These are phyloP conservation scores for Coccyzus lansbergi DNA, from an alignment of 2,797 vertebrate species.

Conservation along the genomic window DNA sequence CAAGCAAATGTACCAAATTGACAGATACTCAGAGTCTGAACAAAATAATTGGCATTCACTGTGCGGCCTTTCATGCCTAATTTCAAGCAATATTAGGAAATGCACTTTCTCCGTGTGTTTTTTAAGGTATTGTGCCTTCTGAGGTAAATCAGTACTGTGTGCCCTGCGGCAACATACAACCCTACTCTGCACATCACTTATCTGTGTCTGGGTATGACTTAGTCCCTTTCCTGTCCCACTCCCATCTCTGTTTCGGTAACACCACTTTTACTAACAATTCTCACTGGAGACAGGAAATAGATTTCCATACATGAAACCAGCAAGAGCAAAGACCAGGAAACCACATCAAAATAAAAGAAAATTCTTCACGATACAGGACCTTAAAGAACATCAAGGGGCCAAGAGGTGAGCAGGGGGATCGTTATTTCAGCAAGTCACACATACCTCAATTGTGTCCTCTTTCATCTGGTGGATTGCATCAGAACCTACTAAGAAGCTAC, in stretches of 20 bases:
- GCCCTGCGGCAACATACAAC: neutral
- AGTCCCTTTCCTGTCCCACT: neutral
- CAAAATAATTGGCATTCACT: neutral
- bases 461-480: neutral
- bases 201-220: neutral
- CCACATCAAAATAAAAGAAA: neutral
- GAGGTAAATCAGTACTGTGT: neutral
- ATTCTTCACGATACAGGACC: neutral
- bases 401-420: neutral
- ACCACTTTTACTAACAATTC: neutral
- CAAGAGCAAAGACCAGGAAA: neutral
- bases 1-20: neutral
- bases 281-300: neutral
- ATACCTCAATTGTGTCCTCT: neutral
- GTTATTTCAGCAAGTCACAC: neutral
- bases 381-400: neutral
- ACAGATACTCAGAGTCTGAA: neutral
- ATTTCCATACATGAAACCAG: neutral
- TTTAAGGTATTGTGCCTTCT: neutral
- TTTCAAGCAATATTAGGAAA: neutral
- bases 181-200: neutral
- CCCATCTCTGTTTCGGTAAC: neutral
- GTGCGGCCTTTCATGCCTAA: neutral
- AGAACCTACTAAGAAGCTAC: neutral
- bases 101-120: neutral